A percentile compares a stretch with the other conserved stretches of the same genome.
phyloP scores from a whole-genome alignment of 2,113 vertebrate genomes.

The Pelecanoides urinatrix region DNA sequence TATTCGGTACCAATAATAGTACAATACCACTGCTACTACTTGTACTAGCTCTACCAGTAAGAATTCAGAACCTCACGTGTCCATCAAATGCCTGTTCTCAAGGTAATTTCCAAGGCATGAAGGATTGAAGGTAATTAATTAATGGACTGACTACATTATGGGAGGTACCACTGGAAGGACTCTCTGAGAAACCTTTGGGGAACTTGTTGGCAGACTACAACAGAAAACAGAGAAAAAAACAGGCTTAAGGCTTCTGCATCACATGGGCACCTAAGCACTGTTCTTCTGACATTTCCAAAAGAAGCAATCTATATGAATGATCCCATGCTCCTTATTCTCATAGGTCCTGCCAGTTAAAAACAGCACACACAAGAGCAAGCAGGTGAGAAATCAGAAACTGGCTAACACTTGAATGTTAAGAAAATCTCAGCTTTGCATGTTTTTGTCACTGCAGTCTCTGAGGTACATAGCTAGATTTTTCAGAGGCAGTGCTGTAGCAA shows the following conservation, averaged over 20 bases:
- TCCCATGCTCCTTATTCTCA: background rate
- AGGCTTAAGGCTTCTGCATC: background rate
- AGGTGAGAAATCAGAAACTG: background rate
- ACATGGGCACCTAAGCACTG: background rate
- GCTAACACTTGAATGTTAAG: background rate
- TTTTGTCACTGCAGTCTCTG: background rate
- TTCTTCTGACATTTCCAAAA: background rate
- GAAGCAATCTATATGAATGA: background rate
- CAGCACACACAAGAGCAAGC: background rate
- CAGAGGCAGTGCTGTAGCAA: background rate
- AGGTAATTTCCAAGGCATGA: background rate
- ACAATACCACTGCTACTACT: background rate
- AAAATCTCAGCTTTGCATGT: background rate
- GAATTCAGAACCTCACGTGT: background rate
- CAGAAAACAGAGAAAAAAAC: background rate
- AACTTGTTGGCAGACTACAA: background rate
- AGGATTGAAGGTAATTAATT: background rate
- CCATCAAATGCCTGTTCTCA: background rate
- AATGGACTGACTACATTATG: background rate
- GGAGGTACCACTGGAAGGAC: background rate
- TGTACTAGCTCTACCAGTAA: background rate
- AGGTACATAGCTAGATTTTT: background rate
- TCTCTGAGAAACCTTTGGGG: background rate
- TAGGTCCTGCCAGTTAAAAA: background rate
- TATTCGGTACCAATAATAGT: background rate